A percentile compares a stretch with the other conserved stretches of the same genome.
Conservation (phyloP, 2,797 vertebrate genomes). For the Tragopan temminckii region DNA sequence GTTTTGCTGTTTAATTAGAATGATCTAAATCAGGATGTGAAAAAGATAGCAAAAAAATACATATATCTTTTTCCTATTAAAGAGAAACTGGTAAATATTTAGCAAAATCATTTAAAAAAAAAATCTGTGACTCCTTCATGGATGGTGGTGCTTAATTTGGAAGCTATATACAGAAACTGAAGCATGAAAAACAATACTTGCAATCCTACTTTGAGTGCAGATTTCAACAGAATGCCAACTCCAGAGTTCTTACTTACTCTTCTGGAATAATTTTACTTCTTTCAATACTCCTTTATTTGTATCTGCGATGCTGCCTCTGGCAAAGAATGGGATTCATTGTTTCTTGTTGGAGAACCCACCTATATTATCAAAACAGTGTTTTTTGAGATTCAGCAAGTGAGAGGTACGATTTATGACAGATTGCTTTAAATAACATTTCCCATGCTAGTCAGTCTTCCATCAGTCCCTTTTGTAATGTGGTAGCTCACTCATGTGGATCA, state of each 20-base stretch:
- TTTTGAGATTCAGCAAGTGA: slow-evolving; percentile 62
- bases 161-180: not conserved
- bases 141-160: slow-evolving; percentile 20
- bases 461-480: slow-evolving; percentile 45
- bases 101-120: slow-evolving; percentile 1
- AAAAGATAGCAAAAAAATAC: not conserved
- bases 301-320: not conserved
- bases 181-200: slow-evolving; percentile 11
- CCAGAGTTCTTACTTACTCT: not conserved
- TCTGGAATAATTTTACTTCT: slow-evolving; percentile 1
- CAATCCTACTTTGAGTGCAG: not conserved
- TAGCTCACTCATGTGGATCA: not conserved
- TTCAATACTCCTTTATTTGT: not conserved
- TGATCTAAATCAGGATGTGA: not conserved
- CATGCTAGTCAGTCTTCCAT: slow-evolving; percentile 18
- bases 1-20: slow-evolving; percentile 1
- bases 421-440: slow-evolving; percentile 41
- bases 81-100: slow-evolving; percentile 23
- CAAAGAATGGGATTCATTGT: slow-evolving; percentile 14
- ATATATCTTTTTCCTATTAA: not conserved
- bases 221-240: not conserved
- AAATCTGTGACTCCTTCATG: not conserved
- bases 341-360: slow-evolving; percentile 37
- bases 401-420: slow-evolving; percentile 28
- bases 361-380: slow-evolving; percentile 65